Evolutionary conservation across 2,113 vertebrate genomes (phyloP), one percentile per base, ranked within the genome.

Genomic region (Thinocorus orbignyianus): DNA sequence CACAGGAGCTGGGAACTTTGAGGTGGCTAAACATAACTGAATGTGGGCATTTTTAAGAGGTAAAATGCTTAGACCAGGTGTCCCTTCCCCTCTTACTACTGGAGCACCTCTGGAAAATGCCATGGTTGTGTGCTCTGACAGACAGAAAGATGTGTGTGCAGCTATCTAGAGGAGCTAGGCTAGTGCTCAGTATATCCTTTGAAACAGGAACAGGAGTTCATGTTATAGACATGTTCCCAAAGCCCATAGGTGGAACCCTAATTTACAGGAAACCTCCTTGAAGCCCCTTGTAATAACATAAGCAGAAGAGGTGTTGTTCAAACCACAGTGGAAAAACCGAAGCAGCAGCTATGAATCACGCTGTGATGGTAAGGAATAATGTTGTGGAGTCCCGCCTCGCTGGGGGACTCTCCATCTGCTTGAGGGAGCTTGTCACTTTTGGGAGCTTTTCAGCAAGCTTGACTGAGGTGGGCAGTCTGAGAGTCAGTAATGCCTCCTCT

Each of bases 91-190:
- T 9, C 44, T 68, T 37, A 13, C 6, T 49, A 18, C 39, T 1
- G 6, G 20, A 80, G n/a, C n/a, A 64, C 30, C 57, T 80, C 78
- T 68, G 60, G 54, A 65, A 90, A 93, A 84, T 5, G 18, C 44
- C 8, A 5, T 37, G 1, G 1, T 39, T 1, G 4, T 11, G 4
- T 5, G 7, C 31, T 62, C 46, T 17, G 22, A 25, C 23, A 23
- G 52, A n/a, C 1, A 42, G 49, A 76, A 54, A 48, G 65, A 24
- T 4, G 9, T 1, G 4, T 6, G 10, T 15, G 28, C 14, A 57
- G 60, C 49, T 44, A 23, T 2, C 69, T 44, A 4, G 5, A 44
- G 77, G 18, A 33, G 23, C 25, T 46, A 15, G 55, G 78, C 57
- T 42, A 54, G 66, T 42, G 52, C 41, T 88, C 46, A 20, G 8